Evolutionary conservation across 2,888 invertebrate species (phyloP), one percentile per base, ranked within the genome.

Genomic region (Hemithea aestivaria): DNA sequence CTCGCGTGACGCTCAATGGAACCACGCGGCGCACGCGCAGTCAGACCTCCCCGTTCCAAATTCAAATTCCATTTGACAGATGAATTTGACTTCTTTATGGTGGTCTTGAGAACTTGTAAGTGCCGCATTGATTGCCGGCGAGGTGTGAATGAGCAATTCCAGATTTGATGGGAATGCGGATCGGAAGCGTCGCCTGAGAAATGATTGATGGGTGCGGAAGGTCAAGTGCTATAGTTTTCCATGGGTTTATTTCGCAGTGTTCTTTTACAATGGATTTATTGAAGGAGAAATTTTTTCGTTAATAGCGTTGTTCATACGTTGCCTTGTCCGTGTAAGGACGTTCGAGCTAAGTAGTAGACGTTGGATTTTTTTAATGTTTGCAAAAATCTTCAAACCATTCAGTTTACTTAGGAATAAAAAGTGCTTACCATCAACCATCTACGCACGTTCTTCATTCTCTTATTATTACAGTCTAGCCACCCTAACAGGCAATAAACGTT

Each of bases 101-200:
- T 44, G 60, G 61, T 71, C 73, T 72, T 65, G 70, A 73, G 71
- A 71, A 71, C 47, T 45, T 33, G 61, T 60, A 61, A 66, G 63
- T 69, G 68, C 51, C 61, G 64, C 64, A 57, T 58, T 64, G 61
- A 67, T 56, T 63, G 68, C 50, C 70, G 68, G 29, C 66, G 53
- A 65, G 65, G 78, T 79, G 78, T 84, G 83, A 84, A 83, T 75
- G 79, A 73, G 73, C 84, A 83, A 83, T 84, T 82, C 59, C 59
- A 52, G 46, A 56, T 59, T 55, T 66, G 75, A 73, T 83, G 82
- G 78, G 82, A 83, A 82, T 61, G 43, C 16, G 45, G 26, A 7
- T 23, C 27, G 34, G 42, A 33, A 40, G 46, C 38, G 39, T 21
- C 48, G 54, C 46, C 49, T 51, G 51, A 46, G 50, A 49, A 27